phyloP scores from a whole-genome alignment of 1,140 invertebrate species.

The Anadara kagoshimensis region DNA sequence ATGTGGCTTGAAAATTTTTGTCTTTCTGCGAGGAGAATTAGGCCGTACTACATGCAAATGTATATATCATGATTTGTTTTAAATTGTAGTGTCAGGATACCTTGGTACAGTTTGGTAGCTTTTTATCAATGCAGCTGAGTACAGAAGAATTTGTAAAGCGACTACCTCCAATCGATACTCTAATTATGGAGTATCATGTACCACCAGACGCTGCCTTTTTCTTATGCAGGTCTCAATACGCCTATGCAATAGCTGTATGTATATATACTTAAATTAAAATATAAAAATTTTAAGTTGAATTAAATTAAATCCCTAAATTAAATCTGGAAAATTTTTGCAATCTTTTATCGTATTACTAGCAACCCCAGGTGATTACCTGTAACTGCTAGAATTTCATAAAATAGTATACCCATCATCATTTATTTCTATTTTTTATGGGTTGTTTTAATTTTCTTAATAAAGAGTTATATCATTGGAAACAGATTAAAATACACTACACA shows the following conservation, averaged over 20 bases:
- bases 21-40: not conserved
- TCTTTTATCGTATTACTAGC: too few relatives aligned
- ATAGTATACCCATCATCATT: too few relatives aligned
- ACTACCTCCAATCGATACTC: slow-evolving; percentile 90
- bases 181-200: slow-evolving; percentile 95
- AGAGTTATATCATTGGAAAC: too few relatives aligned
- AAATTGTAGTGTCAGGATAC: slow-evolving; percentile 94
- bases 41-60: not conserved
- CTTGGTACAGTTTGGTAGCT: slow-evolving; percentile 97
- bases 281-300: too few relatives aligned
- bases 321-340: too few relatives aligned
- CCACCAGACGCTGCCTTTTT: slow-evolving; percentile 98
- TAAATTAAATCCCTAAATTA: too few relatives aligned
- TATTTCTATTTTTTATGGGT: too few relatives aligned
- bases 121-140: slow-evolving; percentile 92
- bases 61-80: slow-evolving; percentile 22
- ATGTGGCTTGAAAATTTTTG: not conserved
- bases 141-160: slow-evolving; percentile 95
- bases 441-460: too few relatives aligned
- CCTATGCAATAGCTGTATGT: slow-evolving; percentile 90
- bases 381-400: too few relatives aligned
- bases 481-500: too few relatives aligned
- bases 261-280: not conserved
- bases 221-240: slow-evolving; percentile 92
- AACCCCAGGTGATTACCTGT: too few relatives aligned